Base-by-base conservation (phyloP, 2,797 vertebrate genomes). In the Cyclopterus lumpus region DNA sequence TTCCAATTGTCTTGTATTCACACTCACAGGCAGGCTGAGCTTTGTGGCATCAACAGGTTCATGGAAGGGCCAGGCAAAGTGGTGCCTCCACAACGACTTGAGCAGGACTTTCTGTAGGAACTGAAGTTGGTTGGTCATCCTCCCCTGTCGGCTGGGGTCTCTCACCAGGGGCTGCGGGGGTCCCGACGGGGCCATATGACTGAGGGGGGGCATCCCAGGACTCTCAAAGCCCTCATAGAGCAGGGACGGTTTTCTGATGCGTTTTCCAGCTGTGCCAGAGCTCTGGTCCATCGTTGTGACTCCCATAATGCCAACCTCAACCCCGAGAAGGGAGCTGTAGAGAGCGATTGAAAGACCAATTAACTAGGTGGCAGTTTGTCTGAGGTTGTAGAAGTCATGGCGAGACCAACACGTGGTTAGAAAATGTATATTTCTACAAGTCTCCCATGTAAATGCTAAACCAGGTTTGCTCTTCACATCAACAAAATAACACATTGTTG, bases 61-160 rank as follows among this genome's bases (percentile, higher is more conserved):
- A 1, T 98, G 95, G 76, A 99, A 99, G 0, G 97, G 97, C 97
- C 97, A 98, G 0, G 97, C 97, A 9, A 98, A 99, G 89, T 98
- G 97, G 68, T 99, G 97, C 51, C 97, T 95, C 97, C 97, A 99
- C 20, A 99, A 75, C 0, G 97, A 97, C 79, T 98, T 98, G 89
- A 98, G 95, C 61, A 98, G 92, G 80, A 95, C 96, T 79, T 97
- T 98, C 89, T 97, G 97, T 53, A 99, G 94, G 70, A 97, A 99
- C 83, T 97, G 97, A 30, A 99, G 93, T 71, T 99, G 97, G 90
- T 99, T 98, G 72, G 97, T 99, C 84, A 97, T 93, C 61, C 96
- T 93, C 4, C 96, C 96, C 0, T 91, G 96, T 1, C 97, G 95
- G 84, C 84, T 94, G 11, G 96, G 94, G 74, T 98, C 97, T 67